Evolutionary conservation across 2,113 vertebrate species (phyloP).

Genomic region (Dissostichus mawsoni): DNA sequence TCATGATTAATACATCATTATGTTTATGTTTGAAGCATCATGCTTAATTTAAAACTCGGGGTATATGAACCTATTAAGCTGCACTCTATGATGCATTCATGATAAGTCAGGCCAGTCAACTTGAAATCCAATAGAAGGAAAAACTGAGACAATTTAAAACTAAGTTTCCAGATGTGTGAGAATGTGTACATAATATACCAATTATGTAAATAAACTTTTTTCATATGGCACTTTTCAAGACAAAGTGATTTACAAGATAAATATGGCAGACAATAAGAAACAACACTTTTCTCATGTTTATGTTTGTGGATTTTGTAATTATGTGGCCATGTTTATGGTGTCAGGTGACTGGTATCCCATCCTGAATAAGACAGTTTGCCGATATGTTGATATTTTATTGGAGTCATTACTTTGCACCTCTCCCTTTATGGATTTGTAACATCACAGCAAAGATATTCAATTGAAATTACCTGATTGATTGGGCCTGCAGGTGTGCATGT

Average conservation of each 20-base stretch:
- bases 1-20: neutral
- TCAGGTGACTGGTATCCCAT: neutral
- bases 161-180: neutral
- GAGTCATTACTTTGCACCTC: neutral
- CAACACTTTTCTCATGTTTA: neutral
- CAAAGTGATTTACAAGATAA: no score
- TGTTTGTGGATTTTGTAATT: neutral
- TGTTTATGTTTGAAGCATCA: neutral
- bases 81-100: neutral
- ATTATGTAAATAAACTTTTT: no score
- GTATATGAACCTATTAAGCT: neutral
- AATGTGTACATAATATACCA: no score
- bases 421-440: neutral
- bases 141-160: neutral
- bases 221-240: no score
- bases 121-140: neutral
- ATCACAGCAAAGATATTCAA: neutral
- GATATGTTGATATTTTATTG: no score
- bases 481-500: constrained; percentile 71
- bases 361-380: neutral
- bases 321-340: neutral
- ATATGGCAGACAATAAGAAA: neutral
- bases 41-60: neutral
- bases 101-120: no score
- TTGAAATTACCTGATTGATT: constrained; percentile 75